Percentiles rank a stretch among this genome's conserved stretches.
Conservation (phyloP, 2,888 invertebrate genomes). For the Ormia ochracea region DNA sequence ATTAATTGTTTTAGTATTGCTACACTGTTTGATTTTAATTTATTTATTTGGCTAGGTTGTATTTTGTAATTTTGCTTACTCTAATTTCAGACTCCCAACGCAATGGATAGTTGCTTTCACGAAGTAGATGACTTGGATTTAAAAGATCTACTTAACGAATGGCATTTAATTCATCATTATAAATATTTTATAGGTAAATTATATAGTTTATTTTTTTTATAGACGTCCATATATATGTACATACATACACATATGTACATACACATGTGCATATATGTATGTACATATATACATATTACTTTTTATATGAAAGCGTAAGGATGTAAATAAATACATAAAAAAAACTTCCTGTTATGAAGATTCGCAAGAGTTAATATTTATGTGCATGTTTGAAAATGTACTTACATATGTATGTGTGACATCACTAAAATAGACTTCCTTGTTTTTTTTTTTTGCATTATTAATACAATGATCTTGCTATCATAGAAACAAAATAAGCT, state of each 20-base stretch:
- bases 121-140: constrained; percentile 29
- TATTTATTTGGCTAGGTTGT: background rate
- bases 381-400: too few species aligned
- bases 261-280: background rate
- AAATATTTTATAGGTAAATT: constrained; percentile 42
- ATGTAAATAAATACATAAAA: too few species aligned
- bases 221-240: background rate
- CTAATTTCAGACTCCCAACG: background rate
- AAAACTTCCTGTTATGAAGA: too few species aligned
- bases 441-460: too few species aligned
- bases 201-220: background rate
- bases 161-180: constrained; percentile 46
- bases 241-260: background rate
- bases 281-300: background rate
- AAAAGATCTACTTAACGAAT: constrained; percentile 41
- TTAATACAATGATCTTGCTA: too few species aligned
- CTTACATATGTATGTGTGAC: too few species aligned
- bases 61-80: background rate
- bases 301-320: too few species aligned
- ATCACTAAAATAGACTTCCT: too few species aligned
- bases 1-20: constrained; percentile 6
- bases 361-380: too few species aligned
- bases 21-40: background rate
- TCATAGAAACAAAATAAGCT: too few species aligned
- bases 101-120: background rate